Base-by-base conservation (phyloP, 1,140 invertebrate genomes). In the Gryon sp. region DNA sequence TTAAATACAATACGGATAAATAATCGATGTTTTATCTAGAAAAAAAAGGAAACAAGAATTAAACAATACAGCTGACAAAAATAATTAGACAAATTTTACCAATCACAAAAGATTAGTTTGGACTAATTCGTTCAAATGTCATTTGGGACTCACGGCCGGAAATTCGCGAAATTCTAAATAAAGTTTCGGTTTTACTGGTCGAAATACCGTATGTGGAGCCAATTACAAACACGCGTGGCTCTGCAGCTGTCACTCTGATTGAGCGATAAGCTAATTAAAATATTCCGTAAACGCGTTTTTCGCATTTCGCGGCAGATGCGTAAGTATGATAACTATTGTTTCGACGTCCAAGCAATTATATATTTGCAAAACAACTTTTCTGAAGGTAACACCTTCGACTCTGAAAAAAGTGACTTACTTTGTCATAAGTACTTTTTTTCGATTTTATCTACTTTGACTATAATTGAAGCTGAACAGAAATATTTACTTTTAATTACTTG, bases 251-350 rank as follows among this genome's bases (percentile, higher is more conserved):
- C 82, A 83, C 73, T 77, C 65, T 79, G 84, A 88, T 87, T 83
- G 69, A 63, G 14, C 76, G 87, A 89, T 87, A 88, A 88, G 86
- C 79, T 87, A 88, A 89, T 89, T 89, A 88, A 89, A 87, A 89
- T 87, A 85, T 89, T 87, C 86, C 82, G 78, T 80, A 85, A 82
- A 79, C 79, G 79, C 73, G 76, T 79, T 82, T 84, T 65, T 80
- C 68, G 59, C 68, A 72, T 75, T 76, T 82, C 62, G 63, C 57
- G 70, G 80, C 83, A 86, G 86, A 86, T 86, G 84, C 75, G 28
- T 66, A 45, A 4, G 24, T 9, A 8, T 59, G 84, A 86, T 86
- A 85, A 85, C 53, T 68, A 62, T 68, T 72, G 60, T 77, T 72
- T 28, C 74, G 52, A 16, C 32, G 63, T 57, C 52, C 43, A 41